Base-by-base conservation (phyloP, 2,888 invertebrate genomes). In the Baccha elongata region DNA sequence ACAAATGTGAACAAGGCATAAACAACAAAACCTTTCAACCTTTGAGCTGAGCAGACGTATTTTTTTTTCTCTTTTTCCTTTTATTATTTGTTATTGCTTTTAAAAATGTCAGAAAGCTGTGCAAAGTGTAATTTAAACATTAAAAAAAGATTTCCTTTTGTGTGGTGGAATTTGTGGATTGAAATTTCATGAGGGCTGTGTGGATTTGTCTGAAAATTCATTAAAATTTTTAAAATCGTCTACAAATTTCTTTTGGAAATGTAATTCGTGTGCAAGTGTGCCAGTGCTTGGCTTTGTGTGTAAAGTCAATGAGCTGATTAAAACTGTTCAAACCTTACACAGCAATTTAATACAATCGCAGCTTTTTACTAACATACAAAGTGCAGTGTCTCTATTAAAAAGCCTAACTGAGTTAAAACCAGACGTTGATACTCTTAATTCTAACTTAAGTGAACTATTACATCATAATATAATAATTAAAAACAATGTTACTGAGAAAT, bases 241-340 rank as follows among this genome's bases (percentile, higher is more conserved):
- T 23, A 53, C 53, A 1, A 53, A 65, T 23, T 53, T 46, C n/a
- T 53, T 64, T 17, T 37, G 44, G 46, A 65, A 48, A 40, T 65
- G 73, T 19, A 65, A 65, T 48, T 53, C 65, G 17, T 65, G 62
- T 42, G 60, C 62, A 17, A 62, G 71, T 71, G 62, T 62, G 10
- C 52, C 71, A 21, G 71, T 62, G 4, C 52, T 37, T 53, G 72
- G 64, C 10, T 53, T 64, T 46, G 37, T 73, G 32, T 55, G 72
- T 10, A 53, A 72, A 53, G 44, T 72, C 23, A 35, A 21, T 26
- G 64, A 64, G 35, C 53, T 64, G 19, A 5, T 13, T 11, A 73
- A 64, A 65, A 73, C 44, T 37, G 64, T 55, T 11, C 26, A 71
- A 37, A 37, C 17, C 1, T 72, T 64, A 17, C 58, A 64, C 19